Percentiles rank a stretch among this genome's conserved stretches.
phyloP scores from a whole-genome alignment of 2,888 invertebrate genomes.

The Xanthostigma xanthostigma region DNA sequence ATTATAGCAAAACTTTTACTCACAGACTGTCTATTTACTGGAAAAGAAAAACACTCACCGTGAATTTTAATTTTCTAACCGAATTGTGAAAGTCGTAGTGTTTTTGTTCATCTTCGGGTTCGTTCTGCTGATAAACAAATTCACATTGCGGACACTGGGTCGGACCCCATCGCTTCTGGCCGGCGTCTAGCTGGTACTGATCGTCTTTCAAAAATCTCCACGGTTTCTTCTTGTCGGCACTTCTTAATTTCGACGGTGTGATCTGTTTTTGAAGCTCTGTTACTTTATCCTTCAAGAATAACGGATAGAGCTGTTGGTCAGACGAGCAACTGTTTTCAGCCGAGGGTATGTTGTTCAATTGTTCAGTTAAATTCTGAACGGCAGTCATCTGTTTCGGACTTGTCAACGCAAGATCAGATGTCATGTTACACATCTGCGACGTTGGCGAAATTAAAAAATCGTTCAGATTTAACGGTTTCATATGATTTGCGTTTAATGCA shows the following conservation, averaged over 20 bases:
- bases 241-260: constrained; percentile 5
- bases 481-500: no score
- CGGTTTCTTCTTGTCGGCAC: constrained; percentile 20
- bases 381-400: constrained; percentile 29
- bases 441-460: constrained; percentile 29
- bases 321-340: constrained; percentile 5
- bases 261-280: constrained; percentile 5
- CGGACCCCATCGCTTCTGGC: constrained; percentile 66
- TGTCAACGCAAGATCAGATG: constrained; percentile 30
- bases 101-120: constrained; percentile 63
- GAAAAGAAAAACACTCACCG: constrained; percentile 33
- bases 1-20: background rate
- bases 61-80: constrained; percentile 45
- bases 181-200: constrained; percentile 71
- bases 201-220: constrained; percentile 34
- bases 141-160: constrained; percentile 61
- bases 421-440: constrained; percentile 34
- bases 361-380: constrained; percentile 15
- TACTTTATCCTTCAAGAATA: constrained; percentile 21
- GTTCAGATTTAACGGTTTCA: no score
- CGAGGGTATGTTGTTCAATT: background rate
- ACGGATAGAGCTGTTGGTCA: constrained; percentile 16
- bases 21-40: background rate
- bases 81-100: constrained; percentile 62
- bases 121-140: constrained; percentile 54